Conservation (phyloP, 2,888 invertebrate species). For the Oasisia sp. region DNA sequence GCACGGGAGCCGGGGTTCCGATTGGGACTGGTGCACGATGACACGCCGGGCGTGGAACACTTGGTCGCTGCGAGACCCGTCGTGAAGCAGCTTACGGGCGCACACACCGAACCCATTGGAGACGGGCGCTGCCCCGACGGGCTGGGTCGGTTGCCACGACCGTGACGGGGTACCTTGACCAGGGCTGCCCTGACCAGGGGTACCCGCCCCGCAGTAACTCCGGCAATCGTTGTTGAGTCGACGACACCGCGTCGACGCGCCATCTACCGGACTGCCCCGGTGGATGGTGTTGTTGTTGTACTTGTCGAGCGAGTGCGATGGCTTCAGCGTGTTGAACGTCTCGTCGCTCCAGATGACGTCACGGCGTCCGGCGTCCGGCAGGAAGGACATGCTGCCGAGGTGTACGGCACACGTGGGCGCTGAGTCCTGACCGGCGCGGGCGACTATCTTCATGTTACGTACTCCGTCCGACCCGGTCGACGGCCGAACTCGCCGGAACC, state of each 20-base stretch:
- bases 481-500: background rate
- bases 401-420: background rate
- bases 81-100: background rate
- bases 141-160: background rate
- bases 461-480: background rate
- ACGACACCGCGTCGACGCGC: background rate
- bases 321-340: slow-evolving; percentile 11
- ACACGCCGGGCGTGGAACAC: background rate
- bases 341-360: slow-evolving; percentile 17
- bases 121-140: background rate
- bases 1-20: background rate
- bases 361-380: background rate
- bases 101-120: background rate
- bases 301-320: background rate
- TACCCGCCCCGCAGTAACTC: background rate
- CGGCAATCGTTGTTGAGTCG: background rate
- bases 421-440: background rate
- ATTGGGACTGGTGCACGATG: background rate
- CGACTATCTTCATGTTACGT: background rate
- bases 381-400: background rate
- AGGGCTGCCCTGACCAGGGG: background rate
- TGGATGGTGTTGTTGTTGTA: background rate
- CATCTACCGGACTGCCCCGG: background rate
- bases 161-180: background rate
- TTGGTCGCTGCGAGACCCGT: background rate